Base-by-base conservation (phyloP, 2,888 invertebrate species). In the Hirtodrosophila trivittata region DNA sequence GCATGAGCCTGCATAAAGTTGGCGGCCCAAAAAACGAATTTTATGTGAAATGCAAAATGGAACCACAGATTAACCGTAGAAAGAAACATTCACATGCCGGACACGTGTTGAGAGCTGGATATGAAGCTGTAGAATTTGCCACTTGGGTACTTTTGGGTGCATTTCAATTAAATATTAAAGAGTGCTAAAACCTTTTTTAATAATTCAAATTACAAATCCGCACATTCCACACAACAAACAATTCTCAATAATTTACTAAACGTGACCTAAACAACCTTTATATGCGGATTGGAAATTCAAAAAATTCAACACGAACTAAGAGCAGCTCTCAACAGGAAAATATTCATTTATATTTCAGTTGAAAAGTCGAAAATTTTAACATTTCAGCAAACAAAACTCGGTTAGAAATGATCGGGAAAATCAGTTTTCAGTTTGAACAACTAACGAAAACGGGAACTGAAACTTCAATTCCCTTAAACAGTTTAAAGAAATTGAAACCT, bases 81-180 rank as follows among this genome's bases (percentile, higher is more conserved):
- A 33, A 39, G 32, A 50, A 54, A 33, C 46, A 59, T 59, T 49
- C 16, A 6, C 46, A 70, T 33, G 43, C 66, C 25, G 56, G 51
- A 57, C 62, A 72, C 70, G 72, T 72, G 62, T 50, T 16, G 45
- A 30, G 47, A 16, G 39, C n/a, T n/a, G 35, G 35, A 7, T 6
- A 5, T 13, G 13, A 14, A 32, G 14, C 35, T 32, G 32, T 3
- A 25, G 25, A n/a, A n/a, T n/a, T 6, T 6, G 6, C 25, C 3
- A 25, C 25, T 25, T 25, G 25, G 25, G 8, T 21, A 42, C 42
- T 26, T 39, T 3, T 16, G 47, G 45, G 32, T 32, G 28, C 39
- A 57, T 49, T 54, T 58, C 77, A 77, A 72, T 84, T 77, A 72
- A 84, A 84, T 81, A 81, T 80, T 77, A 65, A 41, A 18, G 54